Evolutionary conservation across 2,888 invertebrate genomes (phyloP).

Genomic region (Ormyrus thymus): DNA sequence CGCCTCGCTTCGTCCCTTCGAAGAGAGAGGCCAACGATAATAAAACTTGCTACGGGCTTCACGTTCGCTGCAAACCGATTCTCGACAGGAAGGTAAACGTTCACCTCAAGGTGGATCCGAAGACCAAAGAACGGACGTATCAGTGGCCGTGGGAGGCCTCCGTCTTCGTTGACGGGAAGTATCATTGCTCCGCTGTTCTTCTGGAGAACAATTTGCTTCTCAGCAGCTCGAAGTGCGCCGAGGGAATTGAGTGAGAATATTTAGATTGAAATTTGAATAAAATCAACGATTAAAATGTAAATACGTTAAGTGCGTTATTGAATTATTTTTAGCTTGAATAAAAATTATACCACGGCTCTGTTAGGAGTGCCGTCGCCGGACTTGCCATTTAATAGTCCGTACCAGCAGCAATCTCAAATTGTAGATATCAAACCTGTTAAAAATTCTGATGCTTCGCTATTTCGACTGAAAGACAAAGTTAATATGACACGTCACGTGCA

Average conservation of each 20-base stretch:
- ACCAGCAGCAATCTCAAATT: conserved; percentile 83
- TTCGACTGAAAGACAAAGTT: conserved; percentile 80
- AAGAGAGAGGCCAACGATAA: conserved; percentile 38
- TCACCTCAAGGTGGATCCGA: conserved; percentile 57
- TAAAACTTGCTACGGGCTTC: conserved; percentile 62
- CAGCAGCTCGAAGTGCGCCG: conserved; percentile 76
- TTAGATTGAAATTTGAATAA: too few species aligned
- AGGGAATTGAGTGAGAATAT: conserved; percentile 73
- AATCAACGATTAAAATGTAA: too few species aligned
- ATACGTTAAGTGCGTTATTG: neutral
- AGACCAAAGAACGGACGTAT: conserved; percentile 65
- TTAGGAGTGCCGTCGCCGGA: conserved; percentile 82
- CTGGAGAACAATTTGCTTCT: conserved; percentile 83
- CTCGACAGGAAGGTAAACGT: conserved; percentile 54
- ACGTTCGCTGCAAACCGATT: conserved; percentile 64
- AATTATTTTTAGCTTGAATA: conserved; percentile 74
- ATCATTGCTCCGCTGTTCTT: conserved; percentile 83
- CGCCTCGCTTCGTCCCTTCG: conserved; percentile 36
- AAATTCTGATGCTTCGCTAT: conserved; percentile 79
- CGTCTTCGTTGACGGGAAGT: conserved; percentile 82
- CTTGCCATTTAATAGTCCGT: conserved; percentile 79
- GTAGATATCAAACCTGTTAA: conserved; percentile 78
- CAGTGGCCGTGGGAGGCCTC: conserved; percentile 86
- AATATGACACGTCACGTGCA: conserved; percentile 80
- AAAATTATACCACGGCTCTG: conserved; percentile 80